Conservation (phyloP, 2,797 vertebrate species). For the Anguilla anguilla region DNA sequence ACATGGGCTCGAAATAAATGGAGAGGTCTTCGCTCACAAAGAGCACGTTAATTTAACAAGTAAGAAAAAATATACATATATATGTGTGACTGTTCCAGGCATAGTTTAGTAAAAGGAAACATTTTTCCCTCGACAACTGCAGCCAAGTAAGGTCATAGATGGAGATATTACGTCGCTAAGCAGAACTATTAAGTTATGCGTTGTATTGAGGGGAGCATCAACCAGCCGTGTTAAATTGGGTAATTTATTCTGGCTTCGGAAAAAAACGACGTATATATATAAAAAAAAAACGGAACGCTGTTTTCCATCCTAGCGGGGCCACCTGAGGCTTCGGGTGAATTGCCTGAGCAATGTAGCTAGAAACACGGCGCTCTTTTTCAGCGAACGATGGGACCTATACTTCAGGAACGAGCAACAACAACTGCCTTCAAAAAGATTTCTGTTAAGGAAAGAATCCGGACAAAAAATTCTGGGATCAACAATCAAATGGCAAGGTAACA, state of each 20-base stretch:
- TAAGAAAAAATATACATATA: background rate
- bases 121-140: background rate
- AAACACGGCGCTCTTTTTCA: background rate
- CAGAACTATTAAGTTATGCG: background rate
- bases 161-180: background rate
- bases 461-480: conserved; percentile 70
- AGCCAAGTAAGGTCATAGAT: background rate
- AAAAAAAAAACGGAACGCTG: background rate
- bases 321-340: background rate
- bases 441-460: conserved; percentile 63
- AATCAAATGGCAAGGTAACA: conserved; percentile 61
- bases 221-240: conserved; percentile 12
- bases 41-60: background rate
- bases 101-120: background rate
- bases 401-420: conserved; percentile 66
- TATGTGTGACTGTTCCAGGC: background rate
- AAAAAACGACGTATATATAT: background rate
- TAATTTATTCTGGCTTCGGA: background rate
- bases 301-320: background rate
- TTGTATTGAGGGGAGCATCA: background rate
- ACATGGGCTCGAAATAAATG: background rate
- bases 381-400: conserved; percentile 66
- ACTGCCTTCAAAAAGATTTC: conserved; percentile 58
- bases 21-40: background rate
- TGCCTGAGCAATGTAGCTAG: background rate